These are phyloP conservation scores for Bubo bubo DNA, from an alignment of 2,113 vertebrate species.

Conservation along the genomic window DNA sequence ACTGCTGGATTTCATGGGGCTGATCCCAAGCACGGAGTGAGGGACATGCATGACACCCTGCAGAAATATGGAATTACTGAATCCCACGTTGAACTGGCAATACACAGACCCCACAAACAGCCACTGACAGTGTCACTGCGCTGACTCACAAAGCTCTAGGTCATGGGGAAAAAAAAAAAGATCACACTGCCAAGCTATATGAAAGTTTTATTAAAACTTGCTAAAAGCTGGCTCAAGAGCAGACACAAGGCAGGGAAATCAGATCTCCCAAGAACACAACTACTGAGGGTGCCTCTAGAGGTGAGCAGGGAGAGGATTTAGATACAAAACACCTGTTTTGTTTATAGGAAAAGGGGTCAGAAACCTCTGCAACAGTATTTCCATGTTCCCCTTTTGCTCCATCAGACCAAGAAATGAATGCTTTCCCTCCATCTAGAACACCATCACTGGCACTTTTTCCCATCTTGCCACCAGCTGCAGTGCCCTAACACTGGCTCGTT, in stretches of 20 bases:
- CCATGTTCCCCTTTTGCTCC: neutral
- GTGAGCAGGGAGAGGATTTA: neutral
- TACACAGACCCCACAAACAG: neutral
- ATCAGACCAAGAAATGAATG: neutral
- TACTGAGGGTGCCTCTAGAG: neutral
- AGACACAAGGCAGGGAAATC: neutral
- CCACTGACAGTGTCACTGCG: neutral
- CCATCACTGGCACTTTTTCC: neutral
- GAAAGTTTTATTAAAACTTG: neutral
- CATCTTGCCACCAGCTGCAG: neutral
- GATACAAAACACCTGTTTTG: neutral
- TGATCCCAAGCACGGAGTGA: neutral
- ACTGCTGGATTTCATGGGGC: no score
- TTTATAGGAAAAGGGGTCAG: neutral
- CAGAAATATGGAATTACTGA: neutral
- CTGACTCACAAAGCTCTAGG: fast-evolving
- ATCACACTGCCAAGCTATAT: neutral
- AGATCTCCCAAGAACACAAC: neutral
- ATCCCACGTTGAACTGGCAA: fast-evolving
- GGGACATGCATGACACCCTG: fast-evolving
- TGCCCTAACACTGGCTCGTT: neutral
- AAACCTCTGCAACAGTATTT: neutral
- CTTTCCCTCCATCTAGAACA: neutral
- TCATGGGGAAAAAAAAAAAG: neutral
- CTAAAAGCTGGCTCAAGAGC: neutral